Evolutionary conservation across 2,888 invertebrate species (phyloP), one percentile per base, ranked within the genome.

Genomic region (Mythimna vitellina): DNA sequence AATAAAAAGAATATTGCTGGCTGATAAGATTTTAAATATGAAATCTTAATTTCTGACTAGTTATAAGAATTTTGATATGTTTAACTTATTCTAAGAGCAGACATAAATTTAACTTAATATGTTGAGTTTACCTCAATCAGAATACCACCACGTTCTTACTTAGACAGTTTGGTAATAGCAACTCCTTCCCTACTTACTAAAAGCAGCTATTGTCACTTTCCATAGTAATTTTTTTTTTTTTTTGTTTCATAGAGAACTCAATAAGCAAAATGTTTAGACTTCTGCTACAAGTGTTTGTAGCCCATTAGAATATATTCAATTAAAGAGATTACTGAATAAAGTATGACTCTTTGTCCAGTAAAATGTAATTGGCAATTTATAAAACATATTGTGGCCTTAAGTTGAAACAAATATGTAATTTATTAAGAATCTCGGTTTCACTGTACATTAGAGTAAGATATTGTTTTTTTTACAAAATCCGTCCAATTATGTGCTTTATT

Each of bases 401-500:
- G 17, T 60, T 70, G n/a, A 32, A 57, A n/a, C 25, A 17, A 25
- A 25, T 57, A 73, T 25, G 32, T 32, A 56, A 67, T 56, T n/a
- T 58, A 54, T 10, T 3, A 61, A 20, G 70, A 76, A 76, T 76
- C 60, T 76, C 64, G 14, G 6, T 65, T 64, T 53, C 14, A 20
- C 8, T 57, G 29, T 49, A 35, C 4, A 64, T 58, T 29, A 56
- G 25, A 22, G 62, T 72, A 49, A 22, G 54, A 20, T 53, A 25
- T 46, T 29, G 14, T 17, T 2, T 53, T 62, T 46, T 77, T 76
- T 29, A 63, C 42, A 60, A 57, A 61, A 62, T 78, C 78, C 77
- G 73, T 78, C 77, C 77, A 78, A 73, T 68, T 56, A 65, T 20
- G 56, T 65, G 56, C 20, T 78, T 60, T 67, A 56, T 10, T 53